These are phyloP conservation scores for Myotis findleyi DNA, from an alignment of 2,797 vertebrate genomes.

Conservation along the genomic window DNA sequence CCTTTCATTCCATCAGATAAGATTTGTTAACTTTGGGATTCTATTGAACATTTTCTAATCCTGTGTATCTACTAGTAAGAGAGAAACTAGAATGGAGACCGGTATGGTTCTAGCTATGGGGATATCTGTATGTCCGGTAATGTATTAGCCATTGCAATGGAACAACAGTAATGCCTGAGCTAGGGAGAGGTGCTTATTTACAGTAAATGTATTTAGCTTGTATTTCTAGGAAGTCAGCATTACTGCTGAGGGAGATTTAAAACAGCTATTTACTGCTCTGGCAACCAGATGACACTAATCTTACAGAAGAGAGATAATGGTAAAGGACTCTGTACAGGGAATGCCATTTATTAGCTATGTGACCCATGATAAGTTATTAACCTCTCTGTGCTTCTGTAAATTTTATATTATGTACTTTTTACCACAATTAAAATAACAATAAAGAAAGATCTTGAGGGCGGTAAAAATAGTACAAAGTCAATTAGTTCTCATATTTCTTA, in stretches of 20 bases:
- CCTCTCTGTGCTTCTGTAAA: not conserved
- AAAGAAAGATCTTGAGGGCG: conserved; percentile 27
- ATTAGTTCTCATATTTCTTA: conserved; percentile 54
- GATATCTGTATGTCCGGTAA: not conserved
- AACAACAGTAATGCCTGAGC: not conserved
- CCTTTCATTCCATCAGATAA: not conserved
- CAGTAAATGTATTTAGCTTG: not conserved
- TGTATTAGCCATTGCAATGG: not conserved
- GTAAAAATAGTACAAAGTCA: conserved; percentile 50
- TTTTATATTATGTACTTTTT: not conserved
- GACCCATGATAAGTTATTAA: not conserved
- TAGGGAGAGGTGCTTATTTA: not conserved
- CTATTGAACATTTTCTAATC: not conserved
- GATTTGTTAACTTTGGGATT: not conserved
- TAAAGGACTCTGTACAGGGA: not conserved
- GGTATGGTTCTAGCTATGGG: not conserved
- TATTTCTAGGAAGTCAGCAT: not conserved
- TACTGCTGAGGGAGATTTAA: not conserved
- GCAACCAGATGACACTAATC: not conserved
- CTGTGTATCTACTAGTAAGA: not conserved
- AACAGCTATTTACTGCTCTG: not conserved
- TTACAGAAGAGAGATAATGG: not conserved
- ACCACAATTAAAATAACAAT: conserved; percentile 41
- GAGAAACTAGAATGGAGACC: not conserved
- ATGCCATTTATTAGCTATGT: not conserved